Evolutionary conservation across 2,113 vertebrate species (phyloP), one percentile per base, ranked within the genome.

Genomic region (Neoarius graeffei): DNA sequence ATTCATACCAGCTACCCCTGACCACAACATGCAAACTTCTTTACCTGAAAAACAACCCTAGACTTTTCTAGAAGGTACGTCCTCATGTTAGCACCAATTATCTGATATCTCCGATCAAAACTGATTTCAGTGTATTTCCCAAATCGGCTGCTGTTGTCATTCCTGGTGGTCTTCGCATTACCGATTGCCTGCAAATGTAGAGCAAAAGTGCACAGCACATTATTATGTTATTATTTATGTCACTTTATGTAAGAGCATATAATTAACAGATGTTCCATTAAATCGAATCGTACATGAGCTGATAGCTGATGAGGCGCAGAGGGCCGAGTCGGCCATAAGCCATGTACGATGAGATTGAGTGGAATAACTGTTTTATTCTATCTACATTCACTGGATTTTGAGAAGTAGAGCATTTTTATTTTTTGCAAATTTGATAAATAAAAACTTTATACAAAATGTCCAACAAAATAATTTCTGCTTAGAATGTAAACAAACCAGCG

Each of bases 51-150:
- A 62, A 99, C 97, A 1, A 99, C 98, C 93, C 98, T 97, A 85
- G 98, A 99, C 90, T 99, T 99, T 93, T 99, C 98, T 85, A 99
- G 94, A 74, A 99, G 95, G 89, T 99, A 99, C 0, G 98, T 99
- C 91, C 98, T 97, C 97, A 99, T 98, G 92, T 99, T 99, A 7
- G 98, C 98, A 0, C 98, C 98, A 56, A 97, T 97, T 91, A 99
- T 99, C 88, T 96, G 96, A 91, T 97, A 96, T 81, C 77, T 94
- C 87, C 11, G 93, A 91, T 99, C 97, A 89, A 99, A 99, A 91
- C 98, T 97, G 93, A 99, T 99, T 93, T 99, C 98, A 0, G 96
- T 98, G 93, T 99, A 99, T 92, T 99, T 99, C 85, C 98, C 98
- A 93, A 99, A 99, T 0, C 98, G 96, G 86, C 98, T 99, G 93